Percentiles rank a stretch among this genome's conserved stretches.
Conservation (phyloP, 2,797 vertebrate species). For the Discoglossus pictus region DNA sequence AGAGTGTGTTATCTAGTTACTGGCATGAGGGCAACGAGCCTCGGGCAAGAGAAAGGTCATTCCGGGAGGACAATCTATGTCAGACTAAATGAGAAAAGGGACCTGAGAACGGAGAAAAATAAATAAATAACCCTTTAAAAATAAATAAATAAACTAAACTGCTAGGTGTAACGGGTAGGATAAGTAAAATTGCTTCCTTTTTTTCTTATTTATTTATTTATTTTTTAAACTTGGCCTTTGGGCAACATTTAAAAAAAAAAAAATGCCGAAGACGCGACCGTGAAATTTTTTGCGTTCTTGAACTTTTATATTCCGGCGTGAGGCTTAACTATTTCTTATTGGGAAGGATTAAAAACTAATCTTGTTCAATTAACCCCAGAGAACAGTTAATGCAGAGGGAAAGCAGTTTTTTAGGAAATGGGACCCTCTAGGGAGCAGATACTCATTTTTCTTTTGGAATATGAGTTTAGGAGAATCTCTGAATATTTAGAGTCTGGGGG, state of each 20-base stretch:
- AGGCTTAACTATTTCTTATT: slow-evolving; percentile 66
- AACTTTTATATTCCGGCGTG: slow-evolving; percentile 68
- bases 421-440: slow-evolving; percentile 3
- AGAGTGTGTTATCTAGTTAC: slow-evolving; percentile 99
- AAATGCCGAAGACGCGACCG: slow-evolving; percentile 68
- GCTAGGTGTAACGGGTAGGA: slow-evolving; percentile 78
- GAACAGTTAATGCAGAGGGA: slow-evolving; percentile 27
- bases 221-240: slow-evolving; percentile 65
- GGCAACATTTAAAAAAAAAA: slow-evolving; percentile 66
- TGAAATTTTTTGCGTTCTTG: slow-evolving; percentile 61
- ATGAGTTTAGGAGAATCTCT: not conserved
- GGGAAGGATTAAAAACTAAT: slow-evolving; percentile 14
- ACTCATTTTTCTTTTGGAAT: slow-evolving; percentile 2
- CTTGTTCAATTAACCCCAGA: not conserved
- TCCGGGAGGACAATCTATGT: slow-evolving; percentile 93
- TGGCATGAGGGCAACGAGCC: slow-evolving; percentile 94
- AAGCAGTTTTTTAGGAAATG: slow-evolving; percentile 30
- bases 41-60: slow-evolving; percentile 89
- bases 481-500: not conserved
- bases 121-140: slow-evolving; percentile 62
- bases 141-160: slow-evolving; percentile 76
- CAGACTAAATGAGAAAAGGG: slow-evolving; percentile 94
- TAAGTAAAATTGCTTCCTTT: slow-evolving; percentile 80
- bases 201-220: not conserved
- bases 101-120: slow-evolving; percentile 63